Conservation (phyloP, 2,888 invertebrate genomes). For the Platypus cylindrus region DNA sequence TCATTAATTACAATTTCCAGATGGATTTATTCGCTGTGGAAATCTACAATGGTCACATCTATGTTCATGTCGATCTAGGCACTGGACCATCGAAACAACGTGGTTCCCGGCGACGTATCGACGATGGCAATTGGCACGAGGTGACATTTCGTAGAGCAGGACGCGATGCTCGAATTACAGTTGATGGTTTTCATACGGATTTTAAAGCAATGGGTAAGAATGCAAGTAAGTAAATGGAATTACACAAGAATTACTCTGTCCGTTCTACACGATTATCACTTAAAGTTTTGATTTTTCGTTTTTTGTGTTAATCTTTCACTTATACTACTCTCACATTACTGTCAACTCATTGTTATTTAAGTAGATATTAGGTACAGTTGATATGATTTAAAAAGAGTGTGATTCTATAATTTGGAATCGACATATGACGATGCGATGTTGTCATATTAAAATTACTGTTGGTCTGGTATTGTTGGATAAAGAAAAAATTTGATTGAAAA, state of each 20-base stretch:
- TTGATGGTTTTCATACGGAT: slow-evolving; percentile 78
- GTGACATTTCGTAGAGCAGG: slow-evolving; percentile 72
- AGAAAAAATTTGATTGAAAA: no score
- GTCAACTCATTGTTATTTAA: no score
- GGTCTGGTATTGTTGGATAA: no score
- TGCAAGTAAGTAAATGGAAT: slow-evolving; percentile 18
- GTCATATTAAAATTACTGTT: no score
- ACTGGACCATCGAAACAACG: slow-evolving; percentile 80
- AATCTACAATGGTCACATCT: slow-evolving; percentile 85
- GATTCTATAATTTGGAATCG: no score
- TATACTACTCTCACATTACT: slow-evolving; percentile 13
- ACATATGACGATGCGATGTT: no score
- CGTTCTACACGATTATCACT: not conserved
- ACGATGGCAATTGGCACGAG: slow-evolving; percentile 90
- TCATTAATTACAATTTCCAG: slow-evolving; percentile 37
- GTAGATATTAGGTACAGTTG: no score
- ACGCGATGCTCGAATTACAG: slow-evolving; percentile 74
- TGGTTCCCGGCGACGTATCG: slow-evolving; percentile 68
- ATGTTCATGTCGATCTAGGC: slow-evolving; percentile 84
- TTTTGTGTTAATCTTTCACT: slow-evolving; percentile 10
- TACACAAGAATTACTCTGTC: slow-evolving; percentile 12
- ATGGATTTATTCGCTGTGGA: slow-evolving; percentile 90
- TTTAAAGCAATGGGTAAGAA: slow-evolving; percentile 68
- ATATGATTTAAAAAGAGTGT: no score
- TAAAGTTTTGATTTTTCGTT: slow-evolving; percentile 2